These are phyloP conservation scores for Montipora efflorescens DNA, from an alignment of 64 coral and sea anemone genomes.

Conservation along the genomic window DNA sequence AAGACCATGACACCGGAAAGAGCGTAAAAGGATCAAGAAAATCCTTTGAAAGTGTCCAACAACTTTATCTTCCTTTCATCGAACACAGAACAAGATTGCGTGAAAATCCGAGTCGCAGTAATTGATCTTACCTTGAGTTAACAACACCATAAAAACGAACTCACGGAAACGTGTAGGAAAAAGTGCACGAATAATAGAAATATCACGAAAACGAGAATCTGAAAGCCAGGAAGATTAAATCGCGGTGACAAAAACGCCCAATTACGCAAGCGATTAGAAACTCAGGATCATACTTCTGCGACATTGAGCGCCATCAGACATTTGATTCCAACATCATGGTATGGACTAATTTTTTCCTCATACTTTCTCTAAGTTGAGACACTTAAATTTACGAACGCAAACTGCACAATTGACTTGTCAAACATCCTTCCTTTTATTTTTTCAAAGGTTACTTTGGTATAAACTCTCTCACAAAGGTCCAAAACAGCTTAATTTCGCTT, in stretches of 20 bases:
- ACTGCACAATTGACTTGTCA: neutral
- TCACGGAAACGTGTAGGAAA: neutral
- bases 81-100: neutral
- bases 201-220: neutral
- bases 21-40: conserved; percentile 31
- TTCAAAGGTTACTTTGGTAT: neutral
- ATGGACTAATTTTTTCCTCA: neutral
- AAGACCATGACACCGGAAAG: conserved; percentile 42
- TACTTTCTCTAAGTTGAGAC: neutral
- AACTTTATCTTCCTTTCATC: neutral
- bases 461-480: no score
- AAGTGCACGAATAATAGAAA: neutral
- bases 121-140: neutral
- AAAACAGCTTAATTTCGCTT: no score
- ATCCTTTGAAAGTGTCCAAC: neutral
- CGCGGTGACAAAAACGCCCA: neutral
- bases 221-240: neutral
- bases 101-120: neutral
- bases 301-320: neutral
- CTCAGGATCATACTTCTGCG: neutral
- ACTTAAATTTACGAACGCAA: neutral
- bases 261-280: neutral
- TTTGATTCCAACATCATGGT: neutral
- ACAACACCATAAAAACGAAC: neutral
- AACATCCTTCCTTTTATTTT: neutral